Percentiles rank a stretch among this genome's conserved stretches.
Evolutionary conservation across 2,113 vertebrate genomes (phyloP).

Genomic region (Caranx melampygus): DNA sequence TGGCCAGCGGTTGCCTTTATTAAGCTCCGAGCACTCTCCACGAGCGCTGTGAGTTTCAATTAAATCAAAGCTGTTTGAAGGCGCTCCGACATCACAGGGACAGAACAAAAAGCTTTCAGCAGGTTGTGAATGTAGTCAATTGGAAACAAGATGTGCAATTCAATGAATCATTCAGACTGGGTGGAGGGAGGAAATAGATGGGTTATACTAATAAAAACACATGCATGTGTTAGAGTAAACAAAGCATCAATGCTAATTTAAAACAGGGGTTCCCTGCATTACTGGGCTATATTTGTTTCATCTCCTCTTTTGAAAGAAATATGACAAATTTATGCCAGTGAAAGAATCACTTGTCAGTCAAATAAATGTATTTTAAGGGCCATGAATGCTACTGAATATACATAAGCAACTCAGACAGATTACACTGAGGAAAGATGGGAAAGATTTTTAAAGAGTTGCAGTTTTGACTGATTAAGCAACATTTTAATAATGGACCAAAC

Average conservation of each 20-base stretch:
- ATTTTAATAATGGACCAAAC: not conserved
- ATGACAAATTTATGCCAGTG: constrained; percentile 9
- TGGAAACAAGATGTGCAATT: constrained; percentile 83
- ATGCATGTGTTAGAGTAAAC: constrained; percentile 56
- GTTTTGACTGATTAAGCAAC: not conserved
- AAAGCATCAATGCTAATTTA: constrained; percentile 51
- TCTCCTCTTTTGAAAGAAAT: constrained; percentile 54
- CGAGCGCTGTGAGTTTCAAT: constrained; percentile 67
- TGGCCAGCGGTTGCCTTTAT: constrained; percentile 66
- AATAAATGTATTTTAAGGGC: constrained; percentile 10
- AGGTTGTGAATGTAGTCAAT: constrained; percentile 80
- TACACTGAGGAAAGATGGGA: not conserved
- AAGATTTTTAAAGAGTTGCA: not conserved
- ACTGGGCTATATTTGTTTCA: constrained; percentile 8
- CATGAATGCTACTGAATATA: constrained; percentile 1
- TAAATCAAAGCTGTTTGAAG: constrained; percentile 75
- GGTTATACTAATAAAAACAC: constrained; percentile 74
- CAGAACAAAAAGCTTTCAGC: constrained; percentile 82
- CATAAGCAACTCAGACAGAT: not conserved
- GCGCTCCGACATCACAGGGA: constrained; percentile 70
- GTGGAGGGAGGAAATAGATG: constrained; percentile 68
- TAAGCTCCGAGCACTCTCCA: constrained; percentile 61
- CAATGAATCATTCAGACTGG: constrained; percentile 80
- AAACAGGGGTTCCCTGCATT: constrained; percentile 56
- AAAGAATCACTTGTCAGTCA: constrained; percentile 22